Percentiles rank a stretch among this genome's conserved stretches.
These are phyloP conservation scores for Sceloporus tristichus DNA, from an alignment of 2,113 vertebrate species.

Conservation along the genomic window DNA sequence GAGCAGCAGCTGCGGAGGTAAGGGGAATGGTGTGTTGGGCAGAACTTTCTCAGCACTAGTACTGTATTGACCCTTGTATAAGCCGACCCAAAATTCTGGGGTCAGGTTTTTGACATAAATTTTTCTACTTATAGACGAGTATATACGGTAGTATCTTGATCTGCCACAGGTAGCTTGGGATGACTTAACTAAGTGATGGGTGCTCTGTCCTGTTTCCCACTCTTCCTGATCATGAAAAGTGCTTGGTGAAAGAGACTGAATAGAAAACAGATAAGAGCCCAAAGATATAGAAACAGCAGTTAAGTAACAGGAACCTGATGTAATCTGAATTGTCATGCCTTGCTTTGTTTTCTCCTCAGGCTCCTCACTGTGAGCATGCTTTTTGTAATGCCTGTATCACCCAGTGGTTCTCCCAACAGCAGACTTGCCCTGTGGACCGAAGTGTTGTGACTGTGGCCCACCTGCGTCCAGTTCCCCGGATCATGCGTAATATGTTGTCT, in stretches of 20 bases:
- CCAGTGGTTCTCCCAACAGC: constrained; percentile 99
- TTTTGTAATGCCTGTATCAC: constrained; percentile 99
- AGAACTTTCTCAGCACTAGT: too few species aligned
- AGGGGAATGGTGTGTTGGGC: too few species aligned
- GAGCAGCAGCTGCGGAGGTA: too few species aligned
- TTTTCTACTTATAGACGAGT: too few species aligned
- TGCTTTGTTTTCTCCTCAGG: constrained; percentile 74
- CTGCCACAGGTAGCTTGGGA: not conserved
- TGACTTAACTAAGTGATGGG: not conserved
- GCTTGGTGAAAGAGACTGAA: constrained; percentile 6
- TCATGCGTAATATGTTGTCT: constrained; percentile 99
- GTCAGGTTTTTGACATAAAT: too few species aligned
- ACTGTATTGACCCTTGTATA: too few species aligned
- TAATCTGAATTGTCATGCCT: constrained; percentile 24
- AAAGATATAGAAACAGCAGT: too few species aligned
- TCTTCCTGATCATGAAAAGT: not conserved
- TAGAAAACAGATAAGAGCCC: not conserved
- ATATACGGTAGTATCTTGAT: not conserved
- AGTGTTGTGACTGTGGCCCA: constrained; percentile 97
- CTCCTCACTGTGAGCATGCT: constrained; percentile 97
- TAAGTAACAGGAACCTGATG: not conserved
- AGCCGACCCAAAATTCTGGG: too few species aligned
- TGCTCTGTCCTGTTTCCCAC: not conserved
- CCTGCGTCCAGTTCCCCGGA: constrained; percentile 95
- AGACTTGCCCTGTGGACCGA: constrained; percentile 97